A percentile compares a stretch with the other conserved stretches of the same genome.
These are phyloP conservation scores for Acanthurus leucopareius DNA, from an alignment of 2,797 vertebrate species.

Conservation along the genomic window DNA sequence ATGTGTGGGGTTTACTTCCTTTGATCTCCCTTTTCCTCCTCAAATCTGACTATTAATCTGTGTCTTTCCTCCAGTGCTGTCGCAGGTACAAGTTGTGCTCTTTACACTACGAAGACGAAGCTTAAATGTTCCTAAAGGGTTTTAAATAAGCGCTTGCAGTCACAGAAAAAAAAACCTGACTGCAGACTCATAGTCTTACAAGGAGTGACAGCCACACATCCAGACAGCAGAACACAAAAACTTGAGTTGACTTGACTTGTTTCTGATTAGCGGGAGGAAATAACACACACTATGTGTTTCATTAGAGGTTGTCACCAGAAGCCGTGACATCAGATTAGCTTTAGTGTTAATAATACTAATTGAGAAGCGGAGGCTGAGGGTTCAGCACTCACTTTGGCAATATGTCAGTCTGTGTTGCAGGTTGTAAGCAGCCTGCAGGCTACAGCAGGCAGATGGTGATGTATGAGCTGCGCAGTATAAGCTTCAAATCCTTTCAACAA, in stretches of 20 bases:
- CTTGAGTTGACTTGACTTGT: constrained; percentile 52
- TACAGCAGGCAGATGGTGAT: constrained; percentile 42
- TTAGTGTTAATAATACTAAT: constrained; percentile 63
- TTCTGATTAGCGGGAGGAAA: constrained; percentile 68
- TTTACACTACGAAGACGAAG: constrained; percentile 53
- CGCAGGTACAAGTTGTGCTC: constrained; percentile 59
- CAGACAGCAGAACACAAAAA: constrained; percentile 63
- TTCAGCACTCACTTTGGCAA: constrained; percentile 45
- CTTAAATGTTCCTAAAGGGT: constrained; percentile 66
- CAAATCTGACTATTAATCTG: constrained; percentile 60
- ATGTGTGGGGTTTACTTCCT: constrained; percentile 41
- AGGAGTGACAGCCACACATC: constrained; percentile 64
- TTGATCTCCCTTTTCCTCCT: constrained; percentile 53
- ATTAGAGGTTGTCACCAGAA: constrained; percentile 67
- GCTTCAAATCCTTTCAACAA: constrained; percentile 19
- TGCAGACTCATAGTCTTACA: constrained; percentile 41
- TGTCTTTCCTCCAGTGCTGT: constrained; percentile 30
- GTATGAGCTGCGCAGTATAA: constrained; percentile 8
- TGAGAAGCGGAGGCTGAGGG: constrained; percentile 30
- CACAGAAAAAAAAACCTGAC: constrained; percentile 46
- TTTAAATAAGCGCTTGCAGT: constrained; percentile 55
- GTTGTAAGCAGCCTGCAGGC: constrained; percentile 34
- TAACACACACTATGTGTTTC: constrained; percentile 63
- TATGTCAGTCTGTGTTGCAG: constrained; percentile 19
- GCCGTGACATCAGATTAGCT: constrained; percentile 60